These are phyloP conservation scores for Misgurnus anguillicaudatus DNA, from an alignment of 2,113 vertebrate species.

Conservation along the genomic window DNA sequence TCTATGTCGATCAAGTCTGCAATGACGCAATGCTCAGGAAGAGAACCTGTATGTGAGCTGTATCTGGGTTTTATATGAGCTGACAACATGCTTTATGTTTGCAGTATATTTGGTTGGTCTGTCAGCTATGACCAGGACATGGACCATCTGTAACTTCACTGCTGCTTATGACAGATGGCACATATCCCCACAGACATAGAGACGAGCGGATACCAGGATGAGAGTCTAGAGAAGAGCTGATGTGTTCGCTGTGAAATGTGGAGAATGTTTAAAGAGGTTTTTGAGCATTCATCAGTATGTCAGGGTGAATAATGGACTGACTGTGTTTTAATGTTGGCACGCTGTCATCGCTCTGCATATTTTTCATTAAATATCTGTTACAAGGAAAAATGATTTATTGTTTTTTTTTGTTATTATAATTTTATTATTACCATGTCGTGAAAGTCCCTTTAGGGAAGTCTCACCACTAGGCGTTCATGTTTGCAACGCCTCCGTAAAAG, in stretches of 20 bases:
- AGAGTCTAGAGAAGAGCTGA: background rate
- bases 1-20: slow-evolving; percentile 14
- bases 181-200: slow-evolving; percentile 22
- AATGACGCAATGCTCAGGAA: slow-evolving; percentile 1
- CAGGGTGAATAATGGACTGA: background rate
- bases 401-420: too few relatives aligned
- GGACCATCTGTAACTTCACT: background rate
- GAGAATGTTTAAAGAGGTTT: slow-evolving; percentile 10
- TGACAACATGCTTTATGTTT: slow-evolving; percentile 41
- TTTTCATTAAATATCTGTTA: background rate
- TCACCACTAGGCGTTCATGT: too few relatives aligned
- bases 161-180: slow-evolving; percentile 1
- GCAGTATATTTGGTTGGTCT: background rate
- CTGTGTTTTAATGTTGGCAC: background rate
- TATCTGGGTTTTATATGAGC: too few relatives aligned
- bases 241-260: slow-evolving; percentile 30
- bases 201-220: slow-evolving; percentile 13
- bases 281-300: slow-evolving; percentile 6
- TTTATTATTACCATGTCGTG: too few relatives aligned
- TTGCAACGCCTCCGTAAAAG: too few relatives aligned
- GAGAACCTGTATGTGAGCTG: slow-evolving; percentile 23
- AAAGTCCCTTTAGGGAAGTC: too few relatives aligned
- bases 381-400: too few relatives aligned
- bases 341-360: background rate
- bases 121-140: slow-evolving; percentile 15